These are phyloP conservation scores for Saxidomus purpurata DNA, from an alignment of 1,140 invertebrate species.

Conservation along the genomic window DNA sequence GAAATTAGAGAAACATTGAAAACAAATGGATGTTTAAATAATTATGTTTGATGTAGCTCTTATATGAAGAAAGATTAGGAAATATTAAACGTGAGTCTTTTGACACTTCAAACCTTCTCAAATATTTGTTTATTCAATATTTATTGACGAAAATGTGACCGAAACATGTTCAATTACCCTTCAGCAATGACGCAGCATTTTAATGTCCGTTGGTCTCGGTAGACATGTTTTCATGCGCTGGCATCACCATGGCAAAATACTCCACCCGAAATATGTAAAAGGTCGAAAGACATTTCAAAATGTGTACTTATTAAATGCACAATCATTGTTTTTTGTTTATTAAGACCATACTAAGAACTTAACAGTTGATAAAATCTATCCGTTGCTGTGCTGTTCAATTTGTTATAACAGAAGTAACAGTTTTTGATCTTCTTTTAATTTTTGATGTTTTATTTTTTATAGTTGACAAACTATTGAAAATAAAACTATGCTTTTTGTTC, in stretches of 20 bases:
- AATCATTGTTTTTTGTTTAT: too few species aligned
- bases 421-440: too few species aligned
- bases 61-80: background rate
- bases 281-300: too few species aligned
- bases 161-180: background rate
- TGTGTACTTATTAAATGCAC: too few species aligned
- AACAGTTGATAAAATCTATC: too few species aligned
- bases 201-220: background rate
- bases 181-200: background rate
- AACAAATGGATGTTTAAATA: background rate
- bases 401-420: too few species aligned
- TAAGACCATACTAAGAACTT: too few species aligned
- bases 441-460: too few species aligned
- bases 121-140: conserved; percentile 5
- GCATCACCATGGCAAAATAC: background rate
- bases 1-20: too few species aligned
- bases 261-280: background rate
- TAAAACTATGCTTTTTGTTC: too few species aligned
- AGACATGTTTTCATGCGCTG: background rate
- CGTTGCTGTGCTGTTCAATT: too few species aligned
- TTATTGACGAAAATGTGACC: conserved; percentile 1
- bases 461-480: too few species aligned
- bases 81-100: background rate
- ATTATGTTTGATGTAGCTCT: background rate
- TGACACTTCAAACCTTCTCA: background rate